These are phyloP conservation scores for Sarcophaga subvicina DNA, from an alignment of 2,888 invertebrate genomes.

Conservation along the genomic window DNA sequence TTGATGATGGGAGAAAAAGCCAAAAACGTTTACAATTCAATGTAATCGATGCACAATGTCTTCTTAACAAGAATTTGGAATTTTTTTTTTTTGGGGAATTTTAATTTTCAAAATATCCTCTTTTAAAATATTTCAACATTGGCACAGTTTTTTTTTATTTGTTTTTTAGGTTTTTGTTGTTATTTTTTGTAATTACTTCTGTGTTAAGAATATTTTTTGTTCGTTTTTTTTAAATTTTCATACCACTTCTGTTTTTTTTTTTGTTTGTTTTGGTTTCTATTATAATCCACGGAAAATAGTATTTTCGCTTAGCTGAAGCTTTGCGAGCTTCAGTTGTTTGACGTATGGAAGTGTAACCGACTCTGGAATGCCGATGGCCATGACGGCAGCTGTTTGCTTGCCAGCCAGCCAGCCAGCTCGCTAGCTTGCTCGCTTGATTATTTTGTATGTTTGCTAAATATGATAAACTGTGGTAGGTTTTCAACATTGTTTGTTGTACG, in stretches of 20 bases:
- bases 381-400: conserved; percentile 68
- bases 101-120: conserved; percentile 32
- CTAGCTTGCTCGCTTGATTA: conserved; percentile 39
- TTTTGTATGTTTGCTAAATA: conserved; percentile 64
- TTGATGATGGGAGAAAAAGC: conserved; percentile 50
- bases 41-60: conserved; percentile 62
- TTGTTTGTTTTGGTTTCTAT: conserved; percentile 35
- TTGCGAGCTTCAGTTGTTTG: conserved; percentile 68
- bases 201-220: conserved; percentile 12
- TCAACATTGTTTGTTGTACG: background rate
- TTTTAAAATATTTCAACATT: conserved; percentile 45
- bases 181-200: conserved; percentile 5
- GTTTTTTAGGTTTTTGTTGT: conserved; percentile 17
- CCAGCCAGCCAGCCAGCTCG: conserved; percentile 52
- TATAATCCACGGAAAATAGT: conserved; percentile 54
- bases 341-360: conserved; percentile 69
- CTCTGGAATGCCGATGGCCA: conserved; percentile 70
- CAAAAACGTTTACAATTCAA: conserved; percentile 64
- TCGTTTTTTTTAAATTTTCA: conserved; percentile 20
- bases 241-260: conserved; percentile 43
- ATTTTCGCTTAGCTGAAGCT: conserved; percentile 41
- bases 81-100: conserved; percentile 22
- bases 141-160: conserved; percentile 36
- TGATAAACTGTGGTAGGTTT: conserved; percentile 68
- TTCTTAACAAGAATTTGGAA: conserved; percentile 28